phyloP scores from a whole-genome alignment of 2,888 invertebrate genomes.

The Hemicrepidius hirtus region DNA sequence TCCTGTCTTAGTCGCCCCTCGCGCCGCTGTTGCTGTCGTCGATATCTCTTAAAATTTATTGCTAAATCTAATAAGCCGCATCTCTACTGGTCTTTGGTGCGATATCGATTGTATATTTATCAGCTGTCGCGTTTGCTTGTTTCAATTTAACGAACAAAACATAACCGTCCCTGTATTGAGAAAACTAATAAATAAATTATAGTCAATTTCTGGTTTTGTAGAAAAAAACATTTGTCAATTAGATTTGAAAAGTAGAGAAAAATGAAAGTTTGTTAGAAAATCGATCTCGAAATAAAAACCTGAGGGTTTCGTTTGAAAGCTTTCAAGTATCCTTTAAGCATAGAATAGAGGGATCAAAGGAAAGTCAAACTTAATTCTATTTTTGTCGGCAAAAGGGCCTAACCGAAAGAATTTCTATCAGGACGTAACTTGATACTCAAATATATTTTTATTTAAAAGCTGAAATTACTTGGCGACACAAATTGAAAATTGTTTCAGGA shows the following conservation, averaged over 20 bases:
- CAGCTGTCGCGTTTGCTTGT: constrained; percentile 27
- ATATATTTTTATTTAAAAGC: constrained; percentile 2
- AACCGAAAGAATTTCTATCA: constrained; percentile 29
- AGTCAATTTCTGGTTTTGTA: not conserved
- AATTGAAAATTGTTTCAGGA: too few species aligned
- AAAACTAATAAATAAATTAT: not conserved
- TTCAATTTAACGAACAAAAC: constrained; percentile 10
- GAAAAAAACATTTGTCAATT: constrained; percentile 3
- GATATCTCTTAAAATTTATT: constrained; percentile 54
- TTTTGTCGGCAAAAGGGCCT: constrained; percentile 29
- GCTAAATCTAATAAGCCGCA: constrained; percentile 41
- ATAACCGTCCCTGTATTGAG: not conserved
- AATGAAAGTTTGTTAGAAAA: constrained; percentile 23
- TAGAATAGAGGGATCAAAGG: constrained; percentile 35
- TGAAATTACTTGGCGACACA: not conserved
- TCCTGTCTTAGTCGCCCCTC: constrained; percentile 46
- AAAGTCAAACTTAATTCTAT: constrained; percentile 38
- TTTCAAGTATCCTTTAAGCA: constrained; percentile 21
- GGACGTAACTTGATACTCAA: constrained; percentile 4
- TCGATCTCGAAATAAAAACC: constrained; percentile 30
- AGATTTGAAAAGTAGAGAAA: not conserved
- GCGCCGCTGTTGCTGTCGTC: constrained; percentile 46
- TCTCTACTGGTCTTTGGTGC: constrained; percentile 25
- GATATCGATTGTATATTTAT: constrained; percentile 28
- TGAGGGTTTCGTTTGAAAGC: constrained; percentile 34